These are phyloP conservation scores for Synanthedon tipuliformis DNA, from an alignment of 2,888 invertebrate genomes.

Conservation along the genomic window DNA sequence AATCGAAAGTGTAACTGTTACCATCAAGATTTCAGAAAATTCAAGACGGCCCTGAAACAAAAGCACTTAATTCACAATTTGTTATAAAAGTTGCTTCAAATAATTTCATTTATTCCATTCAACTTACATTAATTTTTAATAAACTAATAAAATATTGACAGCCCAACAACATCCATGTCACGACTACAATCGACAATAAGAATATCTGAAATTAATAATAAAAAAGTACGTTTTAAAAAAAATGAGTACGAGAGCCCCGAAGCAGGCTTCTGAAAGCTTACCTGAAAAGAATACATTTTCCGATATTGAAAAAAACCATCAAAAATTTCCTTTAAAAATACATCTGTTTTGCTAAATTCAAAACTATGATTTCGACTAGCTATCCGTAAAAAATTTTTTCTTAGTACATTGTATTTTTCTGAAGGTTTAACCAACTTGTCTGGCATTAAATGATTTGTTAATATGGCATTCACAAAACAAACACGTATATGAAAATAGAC, in stretches of 20 bases:
- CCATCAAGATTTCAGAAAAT: no score
- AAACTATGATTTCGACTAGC: background rate
- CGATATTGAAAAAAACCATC: constrained; percentile 15
- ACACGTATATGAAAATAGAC: constrained; percentile 28
- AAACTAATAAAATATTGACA: background rate
- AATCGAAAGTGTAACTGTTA: no score
- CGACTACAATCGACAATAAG: background rate
- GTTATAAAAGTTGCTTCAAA: no score
- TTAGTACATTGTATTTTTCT: background rate
- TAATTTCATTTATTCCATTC: no score
- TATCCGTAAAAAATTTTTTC: background rate
- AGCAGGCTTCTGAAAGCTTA: constrained; percentile 2
- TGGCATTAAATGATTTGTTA: constrained; percentile 7
- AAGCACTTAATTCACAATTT: no score
- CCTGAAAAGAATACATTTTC: constrained; percentile 17
- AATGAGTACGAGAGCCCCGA: background rate
- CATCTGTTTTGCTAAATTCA: constrained; percentile 11
- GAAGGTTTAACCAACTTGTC: background rate
- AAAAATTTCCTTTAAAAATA: constrained; percentile 19
- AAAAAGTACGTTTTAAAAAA: background rate
- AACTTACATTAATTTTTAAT: background rate
- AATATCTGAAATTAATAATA: background rate
- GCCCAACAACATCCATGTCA: background rate
- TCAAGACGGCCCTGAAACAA: no score
- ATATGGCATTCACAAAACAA: constrained; percentile 31